Evolutionary conservation across 2,113 vertebrate genomes (phyloP).

Genomic region (Macaca fascicularis): T2T-MFA8v1.1 NC_088375.1:142555501-142556000

Average conservation of each 20-base stretch:
- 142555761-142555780: constrained; percentile 56
- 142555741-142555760: constrained; percentile 56
- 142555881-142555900: not conserved
- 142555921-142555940: not conserved
- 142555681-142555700: constrained; percentile 79
- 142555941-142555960: not conserved
- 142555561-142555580: constrained; percentile 75
- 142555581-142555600: constrained; percentile 68
- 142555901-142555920: constrained; percentile 31
- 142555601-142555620: constrained; percentile 70
- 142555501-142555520: constrained; percentile 51
- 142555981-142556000: not conserved
- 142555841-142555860: constrained; percentile 18
- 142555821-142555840: constrained; percentile 43
- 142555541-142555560: constrained; percentile 67
- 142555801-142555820: constrained; percentile 33
- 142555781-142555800: not conserved
- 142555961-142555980: not conserved
- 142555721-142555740: constrained; percentile 73
- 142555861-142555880: constrained; percentile 57
- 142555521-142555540: constrained; percentile 60
- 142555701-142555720: constrained; percentile 73
- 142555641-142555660: constrained; percentile 65
- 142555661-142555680: constrained; percentile 80
- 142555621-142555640: constrained; percentile 72